Evolutionary conservation across 2,888 invertebrate species (phyloP), one percentile per base, ranked within the genome.

Genomic region (Mythimna lalbum): DNA sequence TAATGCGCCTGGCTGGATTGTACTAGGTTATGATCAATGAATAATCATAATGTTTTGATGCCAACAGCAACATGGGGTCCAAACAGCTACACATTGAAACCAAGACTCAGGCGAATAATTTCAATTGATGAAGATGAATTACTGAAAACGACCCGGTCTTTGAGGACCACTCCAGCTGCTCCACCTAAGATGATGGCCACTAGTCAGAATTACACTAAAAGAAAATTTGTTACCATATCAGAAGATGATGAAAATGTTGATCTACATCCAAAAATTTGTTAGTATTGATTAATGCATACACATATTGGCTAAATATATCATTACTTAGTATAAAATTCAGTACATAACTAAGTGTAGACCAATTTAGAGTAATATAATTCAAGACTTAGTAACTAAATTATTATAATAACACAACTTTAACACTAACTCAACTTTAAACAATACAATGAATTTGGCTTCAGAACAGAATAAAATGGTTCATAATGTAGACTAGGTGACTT

Each of bases 171-270:
- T 50, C 50, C 81, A 52, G 73, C 81, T 23, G 63, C 84, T 43
- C 76, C 84, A 36, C 69, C 83, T 5, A 90, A 76, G 65, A 81
- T 80, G 55, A 89, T 86, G 83, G 78, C 88, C 63, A 80, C 89
- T 33, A 80, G 89, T 31, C 89, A 82, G 21, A 89, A 78, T 70
- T 67, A 86, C 39, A 87, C 89, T 31, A 92, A 90, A 81, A 89
- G 95, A 73, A 95, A 94, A 89, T 91, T 95, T 76, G 91, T 93
- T 36, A 93, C 92, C 31, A 95, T 95, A 67, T 83, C 88, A 72
- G 94, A 95, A 88, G 92, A 93, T 84, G 91, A 92, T 75, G 92
- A 93, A 84, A 85, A 84, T 75, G 33, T 4, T 57, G 88, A 87
- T 78, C 81, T 88, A 6, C 90, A 90, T 76, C 90, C 91, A 33